phyloP scores from a whole-genome alignment of 2,113 vertebrate species.

The Stegastes partitus region DNA sequence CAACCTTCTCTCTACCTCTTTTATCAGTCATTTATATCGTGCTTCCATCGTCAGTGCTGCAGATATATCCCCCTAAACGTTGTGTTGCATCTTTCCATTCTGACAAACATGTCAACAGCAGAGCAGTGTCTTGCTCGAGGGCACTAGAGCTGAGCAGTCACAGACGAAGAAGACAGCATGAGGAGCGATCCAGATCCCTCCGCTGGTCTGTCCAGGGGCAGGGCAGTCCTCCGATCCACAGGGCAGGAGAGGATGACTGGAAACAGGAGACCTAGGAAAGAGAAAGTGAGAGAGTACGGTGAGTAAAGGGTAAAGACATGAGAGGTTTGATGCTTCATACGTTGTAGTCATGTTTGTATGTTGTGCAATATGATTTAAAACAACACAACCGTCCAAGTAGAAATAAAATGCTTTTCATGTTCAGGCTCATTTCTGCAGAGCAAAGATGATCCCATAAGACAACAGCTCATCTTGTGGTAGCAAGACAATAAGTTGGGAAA shows the following conservation, averaged over 20 bases:
- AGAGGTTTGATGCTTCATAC: not conserved
- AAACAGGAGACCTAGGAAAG: conserved; percentile 54
- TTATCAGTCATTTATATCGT: conserved; percentile 8
- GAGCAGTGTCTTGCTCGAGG: not conserved
- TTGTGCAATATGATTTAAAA: no score
- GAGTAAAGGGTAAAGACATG: conserved; percentile 1
- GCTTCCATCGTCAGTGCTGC: not conserved
- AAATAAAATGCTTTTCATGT: no score
- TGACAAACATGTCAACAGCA: not conserved
- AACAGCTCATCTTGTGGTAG: no score
- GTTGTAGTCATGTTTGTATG: no score
- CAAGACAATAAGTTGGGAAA: no score
- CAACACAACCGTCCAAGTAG: no score
- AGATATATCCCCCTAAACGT: not conserved
- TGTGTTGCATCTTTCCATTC: conserved; percentile 2
- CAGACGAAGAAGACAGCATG: not conserved
- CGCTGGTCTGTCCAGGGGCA: conserved; percentile 3
- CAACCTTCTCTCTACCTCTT: not conserved
- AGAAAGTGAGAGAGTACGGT: conserved; percentile 18
- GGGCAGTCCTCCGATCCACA: conserved; percentile 11
- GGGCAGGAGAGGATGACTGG: not conserved
- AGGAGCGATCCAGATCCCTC: conserved; percentile 4
- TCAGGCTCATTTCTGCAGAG: no score
- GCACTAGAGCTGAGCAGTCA: not conserved
- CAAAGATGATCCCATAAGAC: no score